Percentiles rank a stretch among this genome's conserved stretches.
Evolutionary conservation across 2,888 invertebrate genomes (phyloP).

Genomic region (Euclidia mi): DNA sequence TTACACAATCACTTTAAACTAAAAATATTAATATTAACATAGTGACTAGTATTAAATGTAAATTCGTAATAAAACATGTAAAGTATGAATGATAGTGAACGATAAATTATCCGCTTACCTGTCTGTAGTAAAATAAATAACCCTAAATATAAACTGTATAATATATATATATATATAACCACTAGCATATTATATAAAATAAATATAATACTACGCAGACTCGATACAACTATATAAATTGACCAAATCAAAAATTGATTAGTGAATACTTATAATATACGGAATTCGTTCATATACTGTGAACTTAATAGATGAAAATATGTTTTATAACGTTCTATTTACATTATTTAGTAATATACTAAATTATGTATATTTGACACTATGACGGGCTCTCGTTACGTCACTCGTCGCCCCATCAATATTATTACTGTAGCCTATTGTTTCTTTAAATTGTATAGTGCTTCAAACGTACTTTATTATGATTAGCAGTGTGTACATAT

Average conservation of each 20-base stretch:
- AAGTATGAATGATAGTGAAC: constrained; percentile 56
- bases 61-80: constrained; percentile 77
- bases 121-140: constrained; percentile 67
- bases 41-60: constrained; percentile 70
- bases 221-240: constrained; percentile 78
- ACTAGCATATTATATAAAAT: constrained; percentile 62
- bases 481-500: constrained; percentile 42
- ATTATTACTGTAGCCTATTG: constrained; percentile 23
- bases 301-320: constrained; percentile 77
- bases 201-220: constrained; percentile 81
- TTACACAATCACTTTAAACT: constrained; percentile 57
- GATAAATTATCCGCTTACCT: constrained; percentile 56
- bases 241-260: constrained; percentile 76
- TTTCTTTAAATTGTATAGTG: constrained; percentile 36
- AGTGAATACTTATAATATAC: constrained; percentile 73
- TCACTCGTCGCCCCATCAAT: constrained; percentile 45
- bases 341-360: constrained; percentile 89
- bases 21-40: constrained; percentile 58
- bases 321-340: constrained; percentile 79
- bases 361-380: constrained; percentile 85
- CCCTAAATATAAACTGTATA: constrained; percentile 49
- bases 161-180: constrained; percentile 34
- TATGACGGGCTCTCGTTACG: constrained; percentile 73
- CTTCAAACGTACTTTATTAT: constrained; percentile 33
- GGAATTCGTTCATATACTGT: constrained; percentile 74